Percentiles rank a stretch among this genome's conserved stretches.
These are phyloP conservation scores for Geococcyx californianus DNA, from an alignment of 2,113 vertebrate genomes.

Conservation along the genomic window DNA sequence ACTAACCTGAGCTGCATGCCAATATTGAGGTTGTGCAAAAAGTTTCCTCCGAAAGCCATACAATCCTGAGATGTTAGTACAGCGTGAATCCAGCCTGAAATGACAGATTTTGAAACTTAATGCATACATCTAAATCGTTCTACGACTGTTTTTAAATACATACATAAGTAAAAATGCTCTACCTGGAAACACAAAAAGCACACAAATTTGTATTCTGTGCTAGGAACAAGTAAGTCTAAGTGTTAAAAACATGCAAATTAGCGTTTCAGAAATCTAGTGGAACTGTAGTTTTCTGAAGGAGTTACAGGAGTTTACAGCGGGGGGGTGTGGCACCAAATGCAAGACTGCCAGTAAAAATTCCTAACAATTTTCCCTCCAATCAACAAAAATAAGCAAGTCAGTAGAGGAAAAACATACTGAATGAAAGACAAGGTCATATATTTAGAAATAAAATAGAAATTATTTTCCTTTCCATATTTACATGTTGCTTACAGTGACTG, in stretches of 20 bases:
- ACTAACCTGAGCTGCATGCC: constrained; percentile 98
- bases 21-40: constrained; percentile 99
- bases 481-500: not conserved
- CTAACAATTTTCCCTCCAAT: not conserved
- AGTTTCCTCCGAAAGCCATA: constrained; percentile 99
- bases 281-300: not conserved
- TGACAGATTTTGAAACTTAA: not conserved
- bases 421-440: not conserved
- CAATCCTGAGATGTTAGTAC: constrained; percentile 99
- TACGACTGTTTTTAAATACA: not conserved
- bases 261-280: not conserved
- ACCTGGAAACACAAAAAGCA: not conserved
- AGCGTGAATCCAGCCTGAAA: constrained; percentile 97
- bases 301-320: not conserved
- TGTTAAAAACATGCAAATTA: not conserved
- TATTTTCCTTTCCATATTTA: not conserved
- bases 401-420: not conserved
- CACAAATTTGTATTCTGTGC: not conserved
- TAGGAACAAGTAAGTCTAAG: not conserved
- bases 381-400: not conserved
- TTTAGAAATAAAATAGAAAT: not conserved
- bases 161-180: not conserved
- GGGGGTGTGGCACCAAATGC: not conserved
- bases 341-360: not conserved
- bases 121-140: not conserved